Evolutionary conservation across 1,140 invertebrate genomes (phyloP), one percentile per base, ranked within the genome.

Genomic region (Bombus haemorrhoidalis): DNA sequence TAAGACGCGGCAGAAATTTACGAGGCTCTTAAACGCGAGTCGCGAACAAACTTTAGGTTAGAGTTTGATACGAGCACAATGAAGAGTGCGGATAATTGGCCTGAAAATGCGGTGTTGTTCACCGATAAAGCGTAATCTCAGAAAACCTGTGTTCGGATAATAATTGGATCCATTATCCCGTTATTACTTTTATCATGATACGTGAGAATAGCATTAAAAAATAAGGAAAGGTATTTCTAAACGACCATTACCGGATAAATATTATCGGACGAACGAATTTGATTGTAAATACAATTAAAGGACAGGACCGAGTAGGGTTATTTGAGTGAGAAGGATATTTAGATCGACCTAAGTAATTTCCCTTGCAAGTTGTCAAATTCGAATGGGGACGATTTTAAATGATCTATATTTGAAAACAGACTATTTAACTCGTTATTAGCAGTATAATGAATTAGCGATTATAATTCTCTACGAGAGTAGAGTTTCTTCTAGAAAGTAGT

Each of bases 61-160:
- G 68, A 53, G 9, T 57, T 57, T 53, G 39, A 47, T 47, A 68
- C 34, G 28, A 39, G 12, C 66, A 18, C n/a, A 18, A 78, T 43
- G 39, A 28, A 43, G 41, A 34, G 37, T 25, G n/a, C 18, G 62
- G 76, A n/a, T 81, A 69, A 71, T 71, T 69, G 34, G 34, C 13
- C 8, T 12, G 37, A 41, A 15, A 47, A 57, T 22, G 13, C 22
- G 10, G 47, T 22, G 34, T 62, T 34, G 59, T 22, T 37, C 28
- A 8, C 28, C 32, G 77, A 69, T 80, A 80, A 53, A 77, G 28
- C 37, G 37, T 41, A 59, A 77, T 77, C 37, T 77, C 15, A 28
- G 25, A 18, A 9, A 47, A 18, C n/a, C 5, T 34, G 18, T 18
- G 2, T 53, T 43, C 22, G 25, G 73, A 53, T 43, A 75, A 53